Conservation (phyloP, 2,888 invertebrate species). For the Lasioglossum lativentre region DNA sequence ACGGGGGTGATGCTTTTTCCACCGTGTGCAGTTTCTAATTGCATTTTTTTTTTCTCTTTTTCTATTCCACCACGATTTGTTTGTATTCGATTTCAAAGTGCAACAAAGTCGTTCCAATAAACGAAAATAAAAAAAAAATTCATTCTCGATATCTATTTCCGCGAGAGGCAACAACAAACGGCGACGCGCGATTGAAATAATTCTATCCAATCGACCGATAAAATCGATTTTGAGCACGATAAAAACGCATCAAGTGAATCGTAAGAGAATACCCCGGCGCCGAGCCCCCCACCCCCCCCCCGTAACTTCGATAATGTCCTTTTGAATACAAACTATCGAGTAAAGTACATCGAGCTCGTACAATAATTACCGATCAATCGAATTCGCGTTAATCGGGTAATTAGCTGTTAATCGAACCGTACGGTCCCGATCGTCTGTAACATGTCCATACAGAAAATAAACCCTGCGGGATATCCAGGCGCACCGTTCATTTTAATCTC, state of each 20-base stretch:
- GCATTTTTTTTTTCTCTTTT: neutral
- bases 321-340: slow-evolving; percentile 43
- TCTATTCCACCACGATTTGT: neutral
- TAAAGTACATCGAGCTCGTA: slow-evolving; percentile 67
- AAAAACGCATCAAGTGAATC: slow-evolving; percentile 42
- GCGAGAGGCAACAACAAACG: neutral
- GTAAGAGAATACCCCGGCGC: slow-evolving; percentile 40
- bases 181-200: neutral
- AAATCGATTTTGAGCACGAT: slow-evolving; percentile 22
- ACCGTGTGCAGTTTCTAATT: neutral
- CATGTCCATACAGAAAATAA: slow-evolving; percentile 38
- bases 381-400: slow-evolving; percentile 77
- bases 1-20: neutral
- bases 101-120: neutral
- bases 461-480: slow-evolving; percentile 27
- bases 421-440: slow-evolving; percentile 48
- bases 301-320: slow-evolving; percentile 47
- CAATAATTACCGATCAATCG: slow-evolving; percentile 77
- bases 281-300: neutral
- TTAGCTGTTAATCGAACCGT: slow-evolving; percentile 74
- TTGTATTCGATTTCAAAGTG: neutral
- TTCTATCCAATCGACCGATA: neutral
- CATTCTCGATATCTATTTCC: neutral
- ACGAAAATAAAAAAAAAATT: neutral
- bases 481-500: slow-evolving; percentile 54